Evolutionary conservation across 2,888 invertebrate species (phyloP).

Genomic region (Eremobia ochroleuca): DNA sequence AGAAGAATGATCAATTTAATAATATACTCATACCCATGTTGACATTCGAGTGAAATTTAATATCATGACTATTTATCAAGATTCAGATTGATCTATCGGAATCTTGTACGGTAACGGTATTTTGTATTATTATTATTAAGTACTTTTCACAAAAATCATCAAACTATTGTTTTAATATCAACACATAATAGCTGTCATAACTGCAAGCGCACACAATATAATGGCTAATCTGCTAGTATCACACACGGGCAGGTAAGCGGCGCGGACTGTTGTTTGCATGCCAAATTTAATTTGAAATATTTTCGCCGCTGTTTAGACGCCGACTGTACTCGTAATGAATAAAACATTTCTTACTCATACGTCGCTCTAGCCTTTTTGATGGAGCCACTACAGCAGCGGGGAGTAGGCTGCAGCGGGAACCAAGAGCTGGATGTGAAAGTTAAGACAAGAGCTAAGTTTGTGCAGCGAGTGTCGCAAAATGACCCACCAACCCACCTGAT

Average conservation of each 20-base stretch:
- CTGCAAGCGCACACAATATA: constrained; percentile 16
- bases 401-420: background rate
- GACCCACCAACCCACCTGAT: background rate
- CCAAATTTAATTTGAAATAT: constrained; percentile 88
- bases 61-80: no score
- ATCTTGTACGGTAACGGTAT: background rate
- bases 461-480: no score
- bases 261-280: constrained; percentile 83
- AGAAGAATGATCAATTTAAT: background rate
- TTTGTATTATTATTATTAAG: background rate
- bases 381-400: constrained; percentile 68
- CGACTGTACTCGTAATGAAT: constrained; percentile 86
- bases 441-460: background rate
- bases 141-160: background rate
- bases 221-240: constrained; percentile 36
- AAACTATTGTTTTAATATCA: background rate
- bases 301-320: constrained; percentile 84
- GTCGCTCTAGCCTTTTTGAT: constrained; percentile 78
- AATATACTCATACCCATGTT: background rate
- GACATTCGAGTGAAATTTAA: background rate
- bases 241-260: constrained; percentile 44
- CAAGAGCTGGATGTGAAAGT: background rate
- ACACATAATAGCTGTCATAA: background rate
- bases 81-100: background rate
- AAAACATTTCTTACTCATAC: constrained; percentile 87